A percentile compares a stretch with the other conserved stretches of the same genome.
phyloP scores from a whole-genome alignment of 2,888 invertebrate species.

The Pseudococcus jackbeardsleyi region DNA sequence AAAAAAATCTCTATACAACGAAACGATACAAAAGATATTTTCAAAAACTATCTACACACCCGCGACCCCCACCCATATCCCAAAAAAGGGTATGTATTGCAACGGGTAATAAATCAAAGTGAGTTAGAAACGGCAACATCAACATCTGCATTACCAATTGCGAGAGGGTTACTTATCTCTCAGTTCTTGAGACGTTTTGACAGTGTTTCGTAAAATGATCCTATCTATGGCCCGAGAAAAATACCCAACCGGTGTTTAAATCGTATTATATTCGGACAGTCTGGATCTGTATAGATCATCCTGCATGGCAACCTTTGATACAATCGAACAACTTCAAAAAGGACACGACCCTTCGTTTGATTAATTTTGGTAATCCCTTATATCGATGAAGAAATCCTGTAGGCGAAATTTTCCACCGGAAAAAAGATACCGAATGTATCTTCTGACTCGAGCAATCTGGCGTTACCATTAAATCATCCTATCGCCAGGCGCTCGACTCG shows the following conservation, averaged over 20 bases:
- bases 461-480: constrained; percentile 62
- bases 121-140: constrained; percentile 63
- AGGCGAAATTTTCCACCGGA: constrained; percentile 11
- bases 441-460: constrained; percentile 61
- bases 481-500: constrained; percentile 49
- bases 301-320: background rate
- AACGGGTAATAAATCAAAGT: constrained; percentile 59
- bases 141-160: constrained; percentile 65
- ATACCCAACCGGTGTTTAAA: constrained; percentile 1
- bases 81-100: constrained; percentile 52
- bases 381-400: constrained; percentile 53
- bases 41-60: background rate
- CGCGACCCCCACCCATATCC: background rate
- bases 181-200: constrained; percentile 50
- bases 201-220: constrained; percentile 59
- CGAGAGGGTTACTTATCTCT: constrained; percentile 62
- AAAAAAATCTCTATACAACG: background rate
- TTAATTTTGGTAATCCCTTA: constrained; percentile 62
- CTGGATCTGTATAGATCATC: background rate
- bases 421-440: constrained; percentile 54
- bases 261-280: background rate
- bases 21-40: constrained; percentile 47
- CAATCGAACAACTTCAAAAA: background rate
- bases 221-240: background rate
- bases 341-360: constrained; percentile 35